Percentiles rank a stretch among this genome's conserved stretches.
Conservation (phyloP, 2,888 invertebrate genomes). For the Allophyes oxyacanthae region DNA sequence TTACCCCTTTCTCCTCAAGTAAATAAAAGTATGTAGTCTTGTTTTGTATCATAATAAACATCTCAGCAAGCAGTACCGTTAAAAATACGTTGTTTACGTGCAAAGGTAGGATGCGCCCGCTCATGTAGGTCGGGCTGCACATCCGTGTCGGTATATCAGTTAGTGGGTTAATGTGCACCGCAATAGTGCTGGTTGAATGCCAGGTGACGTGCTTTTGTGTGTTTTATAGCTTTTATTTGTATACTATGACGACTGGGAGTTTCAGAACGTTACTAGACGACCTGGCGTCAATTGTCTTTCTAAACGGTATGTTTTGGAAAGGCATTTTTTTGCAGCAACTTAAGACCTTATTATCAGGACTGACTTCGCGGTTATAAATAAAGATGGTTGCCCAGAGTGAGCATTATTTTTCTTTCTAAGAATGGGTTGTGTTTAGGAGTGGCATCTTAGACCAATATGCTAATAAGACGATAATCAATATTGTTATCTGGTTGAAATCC, state of each 20-base stretch:
- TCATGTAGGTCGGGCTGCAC: conserved; percentile 58
- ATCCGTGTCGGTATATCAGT: conserved; percentile 56
- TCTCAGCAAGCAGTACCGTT: conserved; percentile 36
- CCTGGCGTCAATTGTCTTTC: neutral
- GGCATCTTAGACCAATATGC: too few species aligned
- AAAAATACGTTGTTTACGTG: conserved; percentile 65
- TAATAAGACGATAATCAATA: conserved; percentile 25
- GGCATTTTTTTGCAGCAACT: too few species aligned
- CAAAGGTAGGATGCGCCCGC: conserved; percentile 56
- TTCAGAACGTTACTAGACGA: conserved; percentile 12
- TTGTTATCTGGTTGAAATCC: conserved; percentile 17
- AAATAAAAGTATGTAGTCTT: conserved; percentile 14
- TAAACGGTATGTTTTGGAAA: too few species aligned
- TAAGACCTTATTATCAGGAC: too few species aligned
- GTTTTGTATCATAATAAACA: conserved; percentile 37
- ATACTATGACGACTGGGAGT: neutral
- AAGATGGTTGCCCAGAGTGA: too few species aligned
- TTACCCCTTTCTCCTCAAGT: conserved; percentile 8
- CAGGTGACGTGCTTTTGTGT: conserved; percentile 57
- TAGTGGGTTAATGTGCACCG: conserved; percentile 63
- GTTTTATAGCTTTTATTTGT: conserved; percentile 32
- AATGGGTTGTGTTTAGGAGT: too few species aligned
- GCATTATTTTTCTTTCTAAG: too few species aligned
- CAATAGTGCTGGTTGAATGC: conserved; percentile 55
- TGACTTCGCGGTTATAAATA: too few species aligned